phyloP scores from a whole-genome alignment of 2,888 invertebrate species.

The Yponomeuta cagnagella region DNA sequence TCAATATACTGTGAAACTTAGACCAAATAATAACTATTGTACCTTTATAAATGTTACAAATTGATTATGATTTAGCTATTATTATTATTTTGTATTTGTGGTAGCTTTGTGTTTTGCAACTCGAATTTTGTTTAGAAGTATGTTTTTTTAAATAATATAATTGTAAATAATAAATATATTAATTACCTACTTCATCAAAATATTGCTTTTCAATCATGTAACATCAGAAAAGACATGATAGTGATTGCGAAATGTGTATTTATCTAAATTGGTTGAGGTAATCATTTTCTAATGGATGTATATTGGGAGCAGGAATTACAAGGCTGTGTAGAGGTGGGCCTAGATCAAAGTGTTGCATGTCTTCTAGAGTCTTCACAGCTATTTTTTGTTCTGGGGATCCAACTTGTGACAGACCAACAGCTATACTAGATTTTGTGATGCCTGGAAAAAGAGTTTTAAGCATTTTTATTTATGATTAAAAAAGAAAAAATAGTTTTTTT shows the following conservation, averaged over 20 bases:
- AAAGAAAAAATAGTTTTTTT: no score
- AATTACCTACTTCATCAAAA: constrained; percentile 48
- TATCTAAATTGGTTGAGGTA: constrained; percentile 84
- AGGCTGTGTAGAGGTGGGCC: constrained; percentile 96
- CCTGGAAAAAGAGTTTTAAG: constrained; percentile 30
- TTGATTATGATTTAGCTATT: constrained; percentile 44
- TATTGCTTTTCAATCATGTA: constrained; percentile 26
- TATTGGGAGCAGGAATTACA: constrained; percentile 85
- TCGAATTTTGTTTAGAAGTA: constrained; percentile 66
- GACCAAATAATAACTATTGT: constrained; percentile 77
- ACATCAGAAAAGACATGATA: background rate
- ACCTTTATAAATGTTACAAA: constrained; percentile 66
- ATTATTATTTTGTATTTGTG: constrained; percentile 54
- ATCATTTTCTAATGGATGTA: constrained; percentile 95
- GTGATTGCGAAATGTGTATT: constrained; percentile 27
- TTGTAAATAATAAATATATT: constrained; percentile 70
- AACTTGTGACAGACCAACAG: constrained; percentile 93
- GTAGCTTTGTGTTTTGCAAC: constrained; percentile 64
- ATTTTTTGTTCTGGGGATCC: constrained; percentile 91
- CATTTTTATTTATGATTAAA: no score
- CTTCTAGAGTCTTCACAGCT: constrained; percentile 80
- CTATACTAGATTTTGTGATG: constrained; percentile 76
- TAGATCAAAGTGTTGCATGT: constrained; percentile 83
- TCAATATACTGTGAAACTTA: constrained; percentile 66
- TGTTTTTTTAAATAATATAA: constrained; percentile 35